phyloP scores from a whole-genome alignment of 2,113 vertebrate genomes.

The Zapornia atra region DNA sequence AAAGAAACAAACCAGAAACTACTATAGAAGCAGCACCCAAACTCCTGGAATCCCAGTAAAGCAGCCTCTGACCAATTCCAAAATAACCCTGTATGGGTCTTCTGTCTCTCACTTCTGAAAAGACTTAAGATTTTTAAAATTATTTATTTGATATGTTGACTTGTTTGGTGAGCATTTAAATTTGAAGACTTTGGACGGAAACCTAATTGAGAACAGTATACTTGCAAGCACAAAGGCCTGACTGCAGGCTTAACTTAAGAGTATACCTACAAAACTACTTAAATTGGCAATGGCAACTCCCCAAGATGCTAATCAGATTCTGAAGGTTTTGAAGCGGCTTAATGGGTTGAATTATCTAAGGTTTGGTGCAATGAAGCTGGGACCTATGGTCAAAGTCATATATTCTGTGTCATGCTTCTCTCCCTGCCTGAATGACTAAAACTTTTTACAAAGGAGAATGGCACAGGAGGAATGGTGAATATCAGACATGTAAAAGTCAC shows the following conservation, averaged over 20 bases:
- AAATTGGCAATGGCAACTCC: neutral
- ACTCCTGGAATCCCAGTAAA: neutral
- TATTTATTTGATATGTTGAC: fast-evolving
- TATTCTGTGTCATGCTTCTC: neutral
- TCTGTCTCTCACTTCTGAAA: neutral
- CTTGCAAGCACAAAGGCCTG: neutral
- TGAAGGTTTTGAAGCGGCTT: neutral
- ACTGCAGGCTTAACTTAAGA: neutral
- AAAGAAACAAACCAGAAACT: neutral
- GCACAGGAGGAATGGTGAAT: neutral
- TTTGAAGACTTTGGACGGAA: neutral
- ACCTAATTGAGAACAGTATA: neutral
- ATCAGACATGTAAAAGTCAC: neutral
- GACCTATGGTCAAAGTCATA: neutral
- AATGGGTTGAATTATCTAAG: neutral
- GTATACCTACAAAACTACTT: neutral
- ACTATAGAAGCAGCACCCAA: neutral
- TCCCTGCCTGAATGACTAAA: neutral
- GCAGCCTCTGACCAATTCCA: neutral
- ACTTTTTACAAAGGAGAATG: neutral
- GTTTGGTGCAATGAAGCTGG: neutral
- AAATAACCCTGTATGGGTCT: neutral
- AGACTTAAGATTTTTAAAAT: neutral
- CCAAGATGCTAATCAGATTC: neutral
- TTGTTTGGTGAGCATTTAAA: neutral